Conservation (phyloP, 2,888 invertebrate species). For the Cotesia congregata region DNA sequence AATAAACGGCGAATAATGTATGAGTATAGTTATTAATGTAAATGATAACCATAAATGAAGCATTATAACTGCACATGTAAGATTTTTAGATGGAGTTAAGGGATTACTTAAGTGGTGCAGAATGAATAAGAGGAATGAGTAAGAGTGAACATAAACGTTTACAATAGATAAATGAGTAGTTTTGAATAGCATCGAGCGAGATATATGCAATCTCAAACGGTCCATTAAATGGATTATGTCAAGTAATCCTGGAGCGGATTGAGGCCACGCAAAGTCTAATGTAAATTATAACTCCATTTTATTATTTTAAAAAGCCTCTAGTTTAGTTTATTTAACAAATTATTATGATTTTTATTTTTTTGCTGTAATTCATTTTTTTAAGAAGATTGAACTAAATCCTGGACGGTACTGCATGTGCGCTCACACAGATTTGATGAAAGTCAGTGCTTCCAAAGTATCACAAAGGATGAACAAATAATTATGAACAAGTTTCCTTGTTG, state of each 20-base stretch:
- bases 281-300: not conserved
- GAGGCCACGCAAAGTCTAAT: slow-evolving; percentile 11
- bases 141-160: slow-evolving; percentile 17
- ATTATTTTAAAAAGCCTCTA: not conserved
- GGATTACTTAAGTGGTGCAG: slow-evolving; percentile 18
- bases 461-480: not conserved
- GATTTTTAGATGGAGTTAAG: not conserved
- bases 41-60: not conserved
- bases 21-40: not conserved
- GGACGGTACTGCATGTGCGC: not conserved
- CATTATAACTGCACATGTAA: slow-evolving; percentile 1
- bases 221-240: slow-evolving; percentile 16
- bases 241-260: slow-evolving; percentile 12
- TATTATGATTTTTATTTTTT: not conserved
- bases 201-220: slow-evolving; percentile 7
- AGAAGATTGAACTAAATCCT: not conserved
- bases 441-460: not conserved
- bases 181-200: slow-evolving; percentile 17
- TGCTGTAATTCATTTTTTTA: not conserved
- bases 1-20: not conserved
- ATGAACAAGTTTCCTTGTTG: not conserved
- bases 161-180: slow-evolving; percentile 19
- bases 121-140: slow-evolving; percentile 2
- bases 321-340: not conserved
- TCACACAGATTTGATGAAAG: not conserved